Base-by-base conservation (phyloP, 2,888 invertebrate species). In the Hydriomena furcata region DNA sequence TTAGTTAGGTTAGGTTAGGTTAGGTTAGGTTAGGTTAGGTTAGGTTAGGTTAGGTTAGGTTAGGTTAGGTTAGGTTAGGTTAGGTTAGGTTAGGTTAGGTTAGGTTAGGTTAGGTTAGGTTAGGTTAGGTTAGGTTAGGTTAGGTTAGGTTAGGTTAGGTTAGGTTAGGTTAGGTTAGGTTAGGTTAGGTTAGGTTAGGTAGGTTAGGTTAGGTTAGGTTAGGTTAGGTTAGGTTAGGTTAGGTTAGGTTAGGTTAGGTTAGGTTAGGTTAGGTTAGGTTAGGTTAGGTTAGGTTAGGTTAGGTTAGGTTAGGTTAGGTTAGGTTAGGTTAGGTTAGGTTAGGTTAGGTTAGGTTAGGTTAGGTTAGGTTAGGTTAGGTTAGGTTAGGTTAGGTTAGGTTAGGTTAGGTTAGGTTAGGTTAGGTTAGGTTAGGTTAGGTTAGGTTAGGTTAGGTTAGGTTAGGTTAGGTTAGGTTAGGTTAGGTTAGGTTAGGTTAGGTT, bases 141-240 rank as follows among this genome's bases (percentile, higher is more conserved):
- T 38, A 38, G 38, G 38, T 38, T 38, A 27, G 38, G 38, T 38
- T 38, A 38, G 38, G 38, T 38, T 45, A 45, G 40, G 45, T 45
- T 41, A 61, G 57, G 56, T 56, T 55, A 61, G 44, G 43, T 44
- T 35, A 32, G 35, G 44, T 44, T 44, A 35, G 35, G 44, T 35
- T 44, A 44, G 44, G 44, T 44, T 44, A 44, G 44, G 44, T 44
- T 44, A 40, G 40, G 47, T 40, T 47, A 40, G 48, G 54, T 57
- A 50, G 56, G 53, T 52, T 50, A 44, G 50, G 60, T 57, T 58
- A 55, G 58, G 63, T 56, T 61, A 57, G 60, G 64, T 61, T 61
- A 58, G 59, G 64, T 59, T 61, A 58, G 58, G 60, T 61, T 61
- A 59, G 58, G 59, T 59, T 59, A 57, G 40, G 51, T 44, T 44